Evolutionary conservation across 2,888 invertebrate species (phyloP).

Genomic region (Tipula unca): DNA sequence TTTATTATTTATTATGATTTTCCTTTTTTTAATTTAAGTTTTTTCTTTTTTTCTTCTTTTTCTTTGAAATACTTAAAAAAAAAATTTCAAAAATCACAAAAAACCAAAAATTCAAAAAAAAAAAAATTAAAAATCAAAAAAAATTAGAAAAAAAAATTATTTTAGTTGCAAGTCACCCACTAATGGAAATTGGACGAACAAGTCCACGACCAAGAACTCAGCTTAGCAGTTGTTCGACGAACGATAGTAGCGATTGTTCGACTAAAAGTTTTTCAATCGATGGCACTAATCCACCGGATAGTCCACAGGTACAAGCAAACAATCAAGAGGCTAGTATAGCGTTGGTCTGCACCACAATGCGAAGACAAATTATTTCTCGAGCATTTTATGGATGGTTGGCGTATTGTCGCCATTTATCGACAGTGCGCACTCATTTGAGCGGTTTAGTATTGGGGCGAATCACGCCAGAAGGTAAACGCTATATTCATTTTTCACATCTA

Average conservation of each 20-base stretch:
- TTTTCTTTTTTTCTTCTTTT: constrained; percentile 8
- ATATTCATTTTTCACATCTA: no score
- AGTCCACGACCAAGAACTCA: constrained; percentile 42
- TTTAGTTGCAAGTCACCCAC: constrained; percentile 58
- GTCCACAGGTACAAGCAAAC: constrained; percentile 34
- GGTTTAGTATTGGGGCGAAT: constrained; percentile 74
- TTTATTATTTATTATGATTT: constrained; percentile 10
- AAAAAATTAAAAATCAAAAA: neutral
- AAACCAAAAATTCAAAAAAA: neutral
- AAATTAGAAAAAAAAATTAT: constrained; percentile 19
- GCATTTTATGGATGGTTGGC: constrained; percentile 97
- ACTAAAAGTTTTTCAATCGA: constrained; percentile 44
- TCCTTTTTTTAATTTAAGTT: constrained; percentile 18
- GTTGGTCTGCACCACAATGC: constrained; percentile 89
- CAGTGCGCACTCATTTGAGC: constrained; percentile 85
- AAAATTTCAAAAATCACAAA: neutral
- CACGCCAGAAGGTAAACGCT: constrained; percentile 48
- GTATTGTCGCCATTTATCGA: constrained; percentile 85
- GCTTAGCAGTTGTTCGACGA: constrained; percentile 58
- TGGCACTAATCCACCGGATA: constrained; percentile 39
- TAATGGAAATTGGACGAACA: constrained; percentile 47
- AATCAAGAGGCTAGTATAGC: constrained; percentile 53
- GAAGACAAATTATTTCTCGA: constrained; percentile 85
- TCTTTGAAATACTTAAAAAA: neutral
- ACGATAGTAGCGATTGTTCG: constrained; percentile 55